Base-by-base conservation (phyloP, 1,140 invertebrate species). In the Musca domestica region DNA sequence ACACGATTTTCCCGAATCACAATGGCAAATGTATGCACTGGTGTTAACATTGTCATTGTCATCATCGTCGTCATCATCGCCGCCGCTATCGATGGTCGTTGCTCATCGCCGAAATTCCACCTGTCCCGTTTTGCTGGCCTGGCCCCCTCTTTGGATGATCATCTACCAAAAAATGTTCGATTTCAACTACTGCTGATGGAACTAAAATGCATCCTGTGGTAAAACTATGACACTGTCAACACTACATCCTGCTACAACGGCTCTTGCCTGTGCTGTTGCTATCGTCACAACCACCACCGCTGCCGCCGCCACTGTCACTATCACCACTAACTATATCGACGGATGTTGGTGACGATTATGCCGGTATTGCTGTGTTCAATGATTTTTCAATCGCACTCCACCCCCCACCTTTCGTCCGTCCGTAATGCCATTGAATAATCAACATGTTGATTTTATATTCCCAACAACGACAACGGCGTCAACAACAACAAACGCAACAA, bases 141-240 rank as follows among this genome's bases (percentile, higher is more conserved):
- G 7, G 22, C 17, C 23, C 2, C 27, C 52, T 15, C 12, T 5
- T 49, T 19, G 12, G 23, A 27, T 17, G 15, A 56, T 56, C 52
- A 27, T 27, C 23, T 56, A 15, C 7, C 22, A 5, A 27, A 41
- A 41, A 41, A 41, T 41, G 34, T 41, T 41, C 34, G 5, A 41
- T 12, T 5, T 12, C 34, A 41, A 41, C 34, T 41, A 41, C 34
- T 41, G 34, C 2, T 41, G 34, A 27, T 56, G 52, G 17, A 23
- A 56, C 52, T 56, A 56, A 56, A 56, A 56, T 56, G 52, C 52
- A 56, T 56, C 52, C 52, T 56, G 52, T 56, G 52, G 52, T 56
- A 56, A 56, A 56, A 41, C 34, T 56, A 56, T 25, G 27, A 56
- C 51, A 54, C 19, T 22, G 12, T 22, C 51, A 22, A 54, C 51